Evolutionary conservation across 2,113 vertebrate species (phyloP).

Genomic region (Psophia crepitans): DNA sequence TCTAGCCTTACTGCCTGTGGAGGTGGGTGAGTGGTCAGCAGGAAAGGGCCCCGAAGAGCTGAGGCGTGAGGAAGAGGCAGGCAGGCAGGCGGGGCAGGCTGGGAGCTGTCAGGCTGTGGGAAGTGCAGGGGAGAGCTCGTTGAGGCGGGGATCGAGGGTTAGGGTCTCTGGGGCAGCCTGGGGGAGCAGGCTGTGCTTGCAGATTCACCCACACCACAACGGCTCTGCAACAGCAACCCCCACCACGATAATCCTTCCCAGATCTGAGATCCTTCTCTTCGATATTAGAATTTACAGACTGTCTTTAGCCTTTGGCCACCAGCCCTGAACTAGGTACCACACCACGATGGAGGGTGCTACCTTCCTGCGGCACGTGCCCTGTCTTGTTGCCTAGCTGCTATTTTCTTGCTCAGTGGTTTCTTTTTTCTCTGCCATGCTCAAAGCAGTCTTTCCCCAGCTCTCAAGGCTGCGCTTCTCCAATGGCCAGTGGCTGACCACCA

Average conservation of each 20-base stretch:
- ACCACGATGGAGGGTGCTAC: accelerated
- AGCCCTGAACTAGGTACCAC: neutral
- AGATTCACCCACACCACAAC: neutral
- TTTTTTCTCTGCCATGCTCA: neutral
- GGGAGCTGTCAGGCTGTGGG: accelerated
- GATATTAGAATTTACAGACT: neutral
- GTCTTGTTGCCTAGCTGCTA: too few species aligned
- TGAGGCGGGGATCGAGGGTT: accelerated
- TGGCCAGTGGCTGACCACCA: neutral
- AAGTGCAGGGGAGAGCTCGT: neutral
- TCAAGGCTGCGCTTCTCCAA: neutral
- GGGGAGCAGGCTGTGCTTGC: neutral
- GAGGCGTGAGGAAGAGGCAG: neutral
- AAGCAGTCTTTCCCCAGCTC: neutral
- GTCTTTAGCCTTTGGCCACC: neutral
- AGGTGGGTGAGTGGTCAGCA: neutral
- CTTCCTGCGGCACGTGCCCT: neutral
- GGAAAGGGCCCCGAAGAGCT: neutral
- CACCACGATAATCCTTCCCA: neutral
- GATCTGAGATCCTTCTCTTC: neutral
- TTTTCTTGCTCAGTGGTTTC: too few species aligned
- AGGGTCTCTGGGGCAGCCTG: neutral
- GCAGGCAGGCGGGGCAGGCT: neutral
- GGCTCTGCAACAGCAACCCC: neutral
- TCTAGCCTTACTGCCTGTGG: neutral